phyloP scores from a whole-genome alignment of 1,140 invertebrate species.

The Sycophaga agraensis region DNA sequence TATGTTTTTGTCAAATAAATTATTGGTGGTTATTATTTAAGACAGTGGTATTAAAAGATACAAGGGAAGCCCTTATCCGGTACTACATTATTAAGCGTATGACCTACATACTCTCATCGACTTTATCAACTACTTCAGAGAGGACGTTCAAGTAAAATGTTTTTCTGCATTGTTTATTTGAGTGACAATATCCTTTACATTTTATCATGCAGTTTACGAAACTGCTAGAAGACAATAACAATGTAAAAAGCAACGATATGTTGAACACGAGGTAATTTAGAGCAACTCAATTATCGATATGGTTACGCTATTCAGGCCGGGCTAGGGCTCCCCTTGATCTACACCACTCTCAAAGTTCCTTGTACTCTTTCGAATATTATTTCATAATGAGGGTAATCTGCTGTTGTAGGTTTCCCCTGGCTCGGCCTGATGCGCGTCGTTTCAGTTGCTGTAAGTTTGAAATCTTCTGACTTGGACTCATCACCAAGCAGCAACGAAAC shows the following conservation, averaged over 20 bases:
- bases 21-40: neutral
- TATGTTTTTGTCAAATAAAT: too few species aligned
- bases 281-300: neutral
- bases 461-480: constrained; percentile 43
- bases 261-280: neutral
- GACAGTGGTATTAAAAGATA: neutral
- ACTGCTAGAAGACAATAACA: too few species aligned
- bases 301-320: constrained; percentile 54
- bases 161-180: too few species aligned
- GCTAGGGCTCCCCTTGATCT: constrained; percentile 51
- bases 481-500: constrained; percentile 4
- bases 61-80: constrained; percentile 53
- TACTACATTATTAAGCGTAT: constrained; percentile 23
- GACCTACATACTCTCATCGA: neutral
- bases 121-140: too few species aligned
- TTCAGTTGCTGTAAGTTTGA: constrained; percentile 49
- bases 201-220: neutral
- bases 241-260: too few species aligned
- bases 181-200: too few species aligned
- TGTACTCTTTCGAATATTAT: neutral
- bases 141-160: too few species aligned
- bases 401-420: constrained; percentile 60
- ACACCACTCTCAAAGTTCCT: neutral
- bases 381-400: constrained; percentile 22
- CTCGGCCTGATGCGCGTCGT: constrained; percentile 57